Percentiles rank a stretch among this genome's conserved stretches.
Evolutionary conservation across 1,140 invertebrate genomes (phyloP).

Genomic region (Halotydeus destructor): DNA sequence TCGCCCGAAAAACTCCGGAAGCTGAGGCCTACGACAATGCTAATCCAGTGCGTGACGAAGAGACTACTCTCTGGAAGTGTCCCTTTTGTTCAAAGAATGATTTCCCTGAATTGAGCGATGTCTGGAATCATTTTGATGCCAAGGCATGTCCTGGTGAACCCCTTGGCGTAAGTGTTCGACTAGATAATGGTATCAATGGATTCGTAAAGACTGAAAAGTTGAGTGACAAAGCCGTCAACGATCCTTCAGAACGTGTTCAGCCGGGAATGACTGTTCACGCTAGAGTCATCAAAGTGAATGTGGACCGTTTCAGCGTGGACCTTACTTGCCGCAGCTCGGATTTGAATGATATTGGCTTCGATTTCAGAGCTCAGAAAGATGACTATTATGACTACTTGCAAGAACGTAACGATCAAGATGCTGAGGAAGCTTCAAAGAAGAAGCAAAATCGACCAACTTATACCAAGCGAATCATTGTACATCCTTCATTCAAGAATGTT

Average conservation of each 20-base stretch:
- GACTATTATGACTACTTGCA: slow-evolving; percentile 71
- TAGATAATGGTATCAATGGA: slow-evolving; percentile 85
- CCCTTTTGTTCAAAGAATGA: slow-evolving; percentile 89
- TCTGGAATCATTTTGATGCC: slow-evolving; percentile 96
- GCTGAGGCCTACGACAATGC: slow-evolving; percentile 82
- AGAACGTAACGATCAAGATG: slow-evolving; percentile 54
- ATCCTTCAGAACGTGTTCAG: slow-evolving; percentile 72
- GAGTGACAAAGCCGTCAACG: slow-evolving; percentile 75
- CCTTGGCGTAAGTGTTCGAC: slow-evolving; percentile 59
- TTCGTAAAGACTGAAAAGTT: slow-evolving; percentile 89
- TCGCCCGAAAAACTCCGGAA: slow-evolving; percentile 62
- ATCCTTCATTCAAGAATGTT: slow-evolving; percentile 93
- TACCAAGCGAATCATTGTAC: slow-evolving; percentile 87
- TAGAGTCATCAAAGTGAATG: slow-evolving; percentile 85
- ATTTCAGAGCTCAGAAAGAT: slow-evolving; percentile 54
- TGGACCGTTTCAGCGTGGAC: slow-evolving; percentile 79
- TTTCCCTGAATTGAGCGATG: slow-evolving; percentile 81
- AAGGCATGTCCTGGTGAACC: slow-evolving; percentile 60
- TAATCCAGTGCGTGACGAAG: slow-evolving; percentile 79
- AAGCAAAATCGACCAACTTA: slow-evolving; percentile 53
- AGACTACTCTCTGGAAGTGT: slow-evolving; percentile 86
- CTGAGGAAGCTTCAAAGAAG: slow-evolving; percentile 59
- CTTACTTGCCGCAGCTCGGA: slow-evolving; percentile 84
- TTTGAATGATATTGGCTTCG: slow-evolving; percentile 65
- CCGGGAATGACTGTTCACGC: slow-evolving; percentile 72